Evolutionary conservation across 2,113 vertebrate genomes (phyloP).

Genomic region (Aspiorhynchus laticeps): DNA sequence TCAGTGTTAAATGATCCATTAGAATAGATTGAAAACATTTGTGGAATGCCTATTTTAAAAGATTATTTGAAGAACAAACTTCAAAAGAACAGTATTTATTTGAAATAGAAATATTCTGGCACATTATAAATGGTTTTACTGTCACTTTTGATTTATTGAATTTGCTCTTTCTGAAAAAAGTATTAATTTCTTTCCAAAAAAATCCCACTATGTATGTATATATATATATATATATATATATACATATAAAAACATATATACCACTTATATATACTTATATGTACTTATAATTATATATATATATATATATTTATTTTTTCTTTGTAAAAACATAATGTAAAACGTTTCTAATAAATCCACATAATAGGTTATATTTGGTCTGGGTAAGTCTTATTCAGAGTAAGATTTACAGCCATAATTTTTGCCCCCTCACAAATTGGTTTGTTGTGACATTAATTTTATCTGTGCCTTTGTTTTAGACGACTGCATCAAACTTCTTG

Average conservation of each 20-base stretch:
- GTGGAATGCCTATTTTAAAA: not conserved
- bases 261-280: too few relatives aligned
- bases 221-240: too few relatives aligned
- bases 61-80: not conserved
- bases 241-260: too few relatives aligned
- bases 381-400: not conserved
- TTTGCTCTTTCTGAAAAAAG: not conserved
- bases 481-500: constrained; percentile 48
- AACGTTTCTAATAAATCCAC: not conserved
- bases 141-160: not conserved
- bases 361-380: not conserved
- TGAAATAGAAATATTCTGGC: not conserved
- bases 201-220: too few relatives aligned
- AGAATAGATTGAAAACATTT: not conserved
- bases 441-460: not conserved
- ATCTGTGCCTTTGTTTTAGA: constrained; percentile 55
- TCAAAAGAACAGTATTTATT: not conserved
- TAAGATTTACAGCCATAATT: not conserved
- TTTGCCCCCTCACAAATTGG: not conserved
- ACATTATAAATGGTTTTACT: not conserved
- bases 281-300: too few relatives aligned
- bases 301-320: too few relatives aligned
- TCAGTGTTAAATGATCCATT: not conserved
- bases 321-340: not conserved
- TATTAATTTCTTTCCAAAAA: not conserved